These are phyloP conservation scores for Dicaeum eximium DNA, from an alignment of 2,113 vertebrate species.

Conservation along the genomic window DNA sequence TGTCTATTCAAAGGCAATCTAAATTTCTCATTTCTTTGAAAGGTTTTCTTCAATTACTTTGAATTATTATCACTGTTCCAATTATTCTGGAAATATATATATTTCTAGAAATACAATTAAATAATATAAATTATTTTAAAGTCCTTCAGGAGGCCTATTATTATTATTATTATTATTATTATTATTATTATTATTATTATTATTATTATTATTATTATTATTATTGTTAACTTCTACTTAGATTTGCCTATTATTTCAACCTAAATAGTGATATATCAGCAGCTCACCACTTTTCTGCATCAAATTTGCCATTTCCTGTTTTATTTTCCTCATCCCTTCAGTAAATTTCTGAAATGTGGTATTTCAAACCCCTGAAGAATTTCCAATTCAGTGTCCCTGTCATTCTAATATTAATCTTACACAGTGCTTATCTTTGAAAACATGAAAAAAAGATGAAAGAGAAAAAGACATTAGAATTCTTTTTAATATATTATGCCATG, in stretches of 20 bases:
- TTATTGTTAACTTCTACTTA: not conserved
- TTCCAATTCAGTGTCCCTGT: not conserved
- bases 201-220: not conserved
- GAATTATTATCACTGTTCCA: not conserved
- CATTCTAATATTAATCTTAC: slow-evolving; percentile 43
- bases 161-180: no score
- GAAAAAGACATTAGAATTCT: slow-evolving; percentile 33
- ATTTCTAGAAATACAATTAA: not conserved
- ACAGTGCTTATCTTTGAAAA: slow-evolving; percentile 28
- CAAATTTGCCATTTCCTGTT: not conserved
- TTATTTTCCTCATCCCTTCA: not conserved
- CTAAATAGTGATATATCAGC: not conserved
- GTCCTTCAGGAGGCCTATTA: not conserved
- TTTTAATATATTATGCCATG: slow-evolving; percentile 49
- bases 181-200: not conserved
- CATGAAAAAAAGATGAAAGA: slow-evolving; percentile 53
- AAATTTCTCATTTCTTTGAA: not conserved
- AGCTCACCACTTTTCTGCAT: not conserved
- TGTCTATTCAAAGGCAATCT: not conserved
- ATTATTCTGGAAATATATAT: not conserved
- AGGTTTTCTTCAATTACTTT: not conserved
- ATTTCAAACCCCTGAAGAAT: not conserved
- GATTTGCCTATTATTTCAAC: not conserved
- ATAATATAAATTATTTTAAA: not conserved
- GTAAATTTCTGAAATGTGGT: not conserved